phyloP scores from a whole-genome alignment of 2,888 invertebrate genomes.

The Cantharis lateralis region DNA sequence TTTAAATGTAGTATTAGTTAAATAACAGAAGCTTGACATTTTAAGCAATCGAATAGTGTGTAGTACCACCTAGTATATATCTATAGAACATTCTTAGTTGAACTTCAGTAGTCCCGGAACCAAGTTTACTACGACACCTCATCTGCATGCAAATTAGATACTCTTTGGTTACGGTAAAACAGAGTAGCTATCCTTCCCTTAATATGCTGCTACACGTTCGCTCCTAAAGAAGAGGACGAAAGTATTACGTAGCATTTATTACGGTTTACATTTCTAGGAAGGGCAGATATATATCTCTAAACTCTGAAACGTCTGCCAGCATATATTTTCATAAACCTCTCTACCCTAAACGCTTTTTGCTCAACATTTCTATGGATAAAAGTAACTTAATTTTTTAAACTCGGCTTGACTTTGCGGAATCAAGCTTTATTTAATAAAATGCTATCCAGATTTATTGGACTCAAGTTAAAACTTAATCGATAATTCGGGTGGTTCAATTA shows the following conservation, averaged over 20 bases:
- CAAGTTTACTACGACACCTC: conserved; percentile 49
- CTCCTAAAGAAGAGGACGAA: conserved; percentile 23
- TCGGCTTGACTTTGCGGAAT: conserved; percentile 6
- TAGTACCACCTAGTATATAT: conserved; percentile 11
- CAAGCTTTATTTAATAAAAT: not conserved
- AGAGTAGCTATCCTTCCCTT: conserved; percentile 35
- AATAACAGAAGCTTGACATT: conserved; percentile 17
- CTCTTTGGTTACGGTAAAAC: conserved; percentile 48
- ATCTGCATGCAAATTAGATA: conserved; percentile 55
- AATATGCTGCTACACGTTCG: conserved; percentile 12
- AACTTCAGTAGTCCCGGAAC: conserved; percentile 46
- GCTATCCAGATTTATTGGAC: not conserved
- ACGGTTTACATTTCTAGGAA: conserved; percentile 17
- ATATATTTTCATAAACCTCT: conserved; percentile 36
- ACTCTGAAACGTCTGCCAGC: conserved; percentile 35
- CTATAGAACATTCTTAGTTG: conserved; percentile 41
- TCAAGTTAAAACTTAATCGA: not conserved
- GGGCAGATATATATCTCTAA: conserved; percentile 38
- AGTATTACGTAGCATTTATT: conserved; percentile 19
- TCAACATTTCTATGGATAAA: conserved; percentile 26
- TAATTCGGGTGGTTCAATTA: not conserved
- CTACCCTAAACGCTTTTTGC: conserved; percentile 29
- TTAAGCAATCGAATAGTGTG: conserved; percentile 18
- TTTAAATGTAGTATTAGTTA: conserved; percentile 5
- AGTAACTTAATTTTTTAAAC: conserved; percentile 28